phyloP scores from a whole-genome alignment of 2,888 invertebrate genomes.

The Pristionchus arcanus region DNA sequence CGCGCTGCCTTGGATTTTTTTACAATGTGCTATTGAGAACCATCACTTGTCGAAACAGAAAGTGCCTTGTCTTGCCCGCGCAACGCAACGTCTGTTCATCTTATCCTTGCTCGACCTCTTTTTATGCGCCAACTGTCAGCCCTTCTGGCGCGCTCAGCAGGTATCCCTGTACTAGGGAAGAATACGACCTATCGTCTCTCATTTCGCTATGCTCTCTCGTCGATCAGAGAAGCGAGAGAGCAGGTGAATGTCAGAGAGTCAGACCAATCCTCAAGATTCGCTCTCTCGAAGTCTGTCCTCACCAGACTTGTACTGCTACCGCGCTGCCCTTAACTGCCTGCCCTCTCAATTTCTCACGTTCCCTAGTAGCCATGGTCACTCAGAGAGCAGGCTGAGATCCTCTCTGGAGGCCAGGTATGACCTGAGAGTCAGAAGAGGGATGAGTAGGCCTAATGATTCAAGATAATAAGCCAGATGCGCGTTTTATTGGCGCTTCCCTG shows the following conservation, averaged over 20 bases:
- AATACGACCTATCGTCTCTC: not conserved
- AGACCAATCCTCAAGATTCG: too few species aligned
- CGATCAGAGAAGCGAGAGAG: too few species aligned
- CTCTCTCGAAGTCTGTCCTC: not conserved
- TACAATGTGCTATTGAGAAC: too few species aligned
- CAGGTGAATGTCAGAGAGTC: too few species aligned
- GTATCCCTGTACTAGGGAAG: not conserved
- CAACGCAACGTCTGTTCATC: conserved; percentile 1
- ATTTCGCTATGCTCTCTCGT: too few species aligned
- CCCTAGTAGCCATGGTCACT: not conserved
- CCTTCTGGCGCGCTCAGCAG: conserved; percentile 23
- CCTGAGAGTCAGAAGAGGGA: not conserved
- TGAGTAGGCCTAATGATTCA: not conserved
- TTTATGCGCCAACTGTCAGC: conserved; percentile 42
- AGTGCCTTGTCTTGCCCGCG: not conserved
- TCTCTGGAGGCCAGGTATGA: not conserved
- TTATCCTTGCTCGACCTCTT: not conserved
- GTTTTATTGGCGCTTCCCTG: not conserved
- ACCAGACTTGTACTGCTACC: not conserved
- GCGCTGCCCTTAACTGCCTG: not conserved
- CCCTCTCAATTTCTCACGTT: not conserved
- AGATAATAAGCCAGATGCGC: not conserved
- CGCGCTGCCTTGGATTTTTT: too few species aligned
- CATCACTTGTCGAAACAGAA: too few species aligned
- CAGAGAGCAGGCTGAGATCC: not conserved